These are phyloP conservation scores for Rhinichthys klamathensis DNA, from an alignment of 2,113 vertebrate species.

Conservation along the genomic window DNA sequence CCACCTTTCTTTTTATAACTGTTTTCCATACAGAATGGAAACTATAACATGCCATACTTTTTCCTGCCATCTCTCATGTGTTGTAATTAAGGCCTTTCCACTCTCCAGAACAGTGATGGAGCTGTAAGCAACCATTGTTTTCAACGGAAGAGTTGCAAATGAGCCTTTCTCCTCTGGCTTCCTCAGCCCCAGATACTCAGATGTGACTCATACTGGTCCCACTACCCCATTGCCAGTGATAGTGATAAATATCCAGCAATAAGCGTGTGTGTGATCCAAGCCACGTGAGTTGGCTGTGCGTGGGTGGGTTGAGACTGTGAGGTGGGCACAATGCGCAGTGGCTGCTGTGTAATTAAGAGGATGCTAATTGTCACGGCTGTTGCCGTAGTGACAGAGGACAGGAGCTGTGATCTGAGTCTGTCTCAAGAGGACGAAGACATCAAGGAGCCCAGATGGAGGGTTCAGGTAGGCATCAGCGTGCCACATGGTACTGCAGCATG, in stretches of 20 bases:
- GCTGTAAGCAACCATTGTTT: conserved; percentile 23
- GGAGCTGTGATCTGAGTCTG: conserved; percentile 35
- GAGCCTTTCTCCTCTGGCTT: neutral
- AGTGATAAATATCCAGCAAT: conserved; percentile 8
- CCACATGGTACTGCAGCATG: conserved; percentile 23
- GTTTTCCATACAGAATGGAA: neutral
- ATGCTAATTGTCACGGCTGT: conserved; percentile 55
- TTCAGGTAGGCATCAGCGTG: conserved; percentile 8
- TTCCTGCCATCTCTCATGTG: conserved; percentile 26
- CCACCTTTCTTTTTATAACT: conserved; percentile 42
- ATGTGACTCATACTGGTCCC: conserved; percentile 21
- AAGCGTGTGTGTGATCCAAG: conserved; percentile 20
- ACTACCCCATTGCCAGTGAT: neutral
- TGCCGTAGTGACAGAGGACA: conserved; percentile 52
- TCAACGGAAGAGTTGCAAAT: conserved; percentile 21
- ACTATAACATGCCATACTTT: conserved; percentile 6
- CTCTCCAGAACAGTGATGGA: neutral
- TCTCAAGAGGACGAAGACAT: conserved; percentile 32
- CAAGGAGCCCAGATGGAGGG: conserved; percentile 41
- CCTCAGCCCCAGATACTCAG: conserved; percentile 28
- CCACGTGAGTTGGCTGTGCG: neutral
- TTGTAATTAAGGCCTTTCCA: conserved; percentile 27
- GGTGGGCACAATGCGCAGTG: conserved; percentile 23
- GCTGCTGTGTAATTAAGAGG: conserved; percentile 56
- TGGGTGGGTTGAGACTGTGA: conserved; percentile 11